Evolutionary conservation across 1,140 invertebrate species (phyloP).

Genomic region (Papilio polyxenes): DNA sequence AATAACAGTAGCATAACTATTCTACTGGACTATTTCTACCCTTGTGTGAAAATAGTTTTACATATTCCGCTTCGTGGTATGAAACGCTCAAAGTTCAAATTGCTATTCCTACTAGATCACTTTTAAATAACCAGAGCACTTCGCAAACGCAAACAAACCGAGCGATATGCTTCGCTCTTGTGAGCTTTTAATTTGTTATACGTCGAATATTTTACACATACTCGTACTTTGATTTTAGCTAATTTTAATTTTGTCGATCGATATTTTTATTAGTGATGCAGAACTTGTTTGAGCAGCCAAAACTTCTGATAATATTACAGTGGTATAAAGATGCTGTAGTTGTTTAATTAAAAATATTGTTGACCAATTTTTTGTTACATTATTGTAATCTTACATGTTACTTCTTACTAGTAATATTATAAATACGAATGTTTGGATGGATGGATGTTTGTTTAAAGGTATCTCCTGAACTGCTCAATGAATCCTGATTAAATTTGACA

Average conservation of each 20-base stretch:
- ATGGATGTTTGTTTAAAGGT: too few relatives aligned
- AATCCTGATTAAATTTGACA: too few relatives aligned
- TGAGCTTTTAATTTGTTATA: conserved; percentile 26
- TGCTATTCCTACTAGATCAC: conserved; percentile 29
- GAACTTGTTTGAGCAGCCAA: neutral
- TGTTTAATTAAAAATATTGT: too few relatives aligned
- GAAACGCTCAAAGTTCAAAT: conserved; percentile 30
- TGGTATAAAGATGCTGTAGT: neutral
- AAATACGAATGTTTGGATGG: too few relatives aligned
- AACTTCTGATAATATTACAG: neutral
- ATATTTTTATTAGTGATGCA: neutral
- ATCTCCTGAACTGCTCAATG: too few relatives aligned
- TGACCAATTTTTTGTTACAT: neutral
- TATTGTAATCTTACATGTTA: neutral
- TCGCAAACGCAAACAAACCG: conserved; percentile 21
- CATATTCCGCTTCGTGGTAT: conserved; percentile 18
- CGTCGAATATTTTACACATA: neutral
- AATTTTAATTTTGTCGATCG: neutral
- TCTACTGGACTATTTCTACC: neutral
- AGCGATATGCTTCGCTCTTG: neutral
- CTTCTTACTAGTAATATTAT: too few relatives aligned
- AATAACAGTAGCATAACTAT: neutral
- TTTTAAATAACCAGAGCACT: conserved; percentile 27
- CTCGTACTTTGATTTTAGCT: neutral
- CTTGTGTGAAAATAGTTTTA: neutral